Base-by-base conservation (phyloP, 2,797 vertebrate species). In the Euthynnus affinis region DNA sequence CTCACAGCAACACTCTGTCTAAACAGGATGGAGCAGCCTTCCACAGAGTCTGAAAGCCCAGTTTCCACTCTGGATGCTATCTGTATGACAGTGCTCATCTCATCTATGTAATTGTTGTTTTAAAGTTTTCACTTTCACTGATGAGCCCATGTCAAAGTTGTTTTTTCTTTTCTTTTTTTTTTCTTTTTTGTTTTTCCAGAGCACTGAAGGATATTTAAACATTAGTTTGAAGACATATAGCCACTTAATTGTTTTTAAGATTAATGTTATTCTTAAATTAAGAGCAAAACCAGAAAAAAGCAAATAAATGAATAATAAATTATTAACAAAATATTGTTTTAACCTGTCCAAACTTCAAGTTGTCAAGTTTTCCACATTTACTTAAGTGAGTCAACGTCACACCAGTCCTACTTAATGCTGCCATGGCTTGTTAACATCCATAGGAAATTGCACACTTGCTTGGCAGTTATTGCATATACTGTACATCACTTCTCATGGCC, bases 1-100 rank as follows among this genome's bases (percentile, higher is more conserved):
- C 89, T 89, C 86, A 78, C 82, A 89, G 72, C 76, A 88, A 84
- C 82, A 81, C 78, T 56, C 63, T 80, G 80, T 87, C 88, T 87
- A 85, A 89, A 87, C 89, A 89, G 86, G 80, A 91, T 76, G 82
- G 76, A 71, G 78, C 57, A 83, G 70, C 57, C 71, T 79, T 79
- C 61, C 63, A 80, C 73, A n/a, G 53, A 76, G 55, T 83, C 60
- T 29, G 46, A 71, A 72, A 80, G 66, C 76, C 70, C 70, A 81
- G 46, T 88, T 89, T 87, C 88, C 84, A 83, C 76, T 79, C 58
- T 76, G 80, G 29, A 70, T 74, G 37, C 46, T 78, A 13, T 84
- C 71, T 71, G 48, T 73, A 32, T 68, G 81, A 84, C 74, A 67
- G 62, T 18, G 62, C 51, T 74, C 71, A 85, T 68, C 74, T 75